Percentiles rank a stretch among this genome's conserved stretches.
Conservation (phyloP, 2,797 vertebrate genomes). For the Sphenopsis melanotis region DNA sequence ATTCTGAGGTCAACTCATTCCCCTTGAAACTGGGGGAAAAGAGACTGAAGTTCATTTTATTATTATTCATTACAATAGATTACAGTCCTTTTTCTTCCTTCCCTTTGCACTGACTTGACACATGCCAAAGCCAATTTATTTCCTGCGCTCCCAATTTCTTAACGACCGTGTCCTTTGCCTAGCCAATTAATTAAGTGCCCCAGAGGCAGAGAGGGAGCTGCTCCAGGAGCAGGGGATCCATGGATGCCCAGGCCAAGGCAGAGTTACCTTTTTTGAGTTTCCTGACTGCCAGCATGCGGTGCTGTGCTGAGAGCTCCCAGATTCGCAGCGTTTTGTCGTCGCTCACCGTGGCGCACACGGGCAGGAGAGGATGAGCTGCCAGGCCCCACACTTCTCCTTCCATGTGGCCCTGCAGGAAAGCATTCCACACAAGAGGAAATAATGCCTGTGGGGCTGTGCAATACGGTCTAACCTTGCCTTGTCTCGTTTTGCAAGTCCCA, state of each 20-base stretch:
- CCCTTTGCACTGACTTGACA: not conserved
- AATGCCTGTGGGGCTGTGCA: not conserved
- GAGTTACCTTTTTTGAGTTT: slow-evolving; percentile 93
- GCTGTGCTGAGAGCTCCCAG: slow-evolving; percentile 94
- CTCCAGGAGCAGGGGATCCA: not conserved
- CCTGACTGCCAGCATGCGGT: slow-evolving; percentile 95
- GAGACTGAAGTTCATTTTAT: not conserved
- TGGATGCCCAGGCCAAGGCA: not conserved
- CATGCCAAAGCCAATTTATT: not conserved
- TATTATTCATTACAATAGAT: slow-evolving; percentile 11
- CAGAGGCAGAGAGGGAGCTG: not conserved
- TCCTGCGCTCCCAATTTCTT: not conserved
- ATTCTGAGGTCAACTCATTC: not conserved
- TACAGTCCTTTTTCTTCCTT: not conserved
- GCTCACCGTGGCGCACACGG: slow-evolving; percentile 94
- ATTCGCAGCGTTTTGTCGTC: slow-evolving; percentile 94
- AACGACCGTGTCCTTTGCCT: not conserved
- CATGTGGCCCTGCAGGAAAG: slow-evolving; percentile 87
- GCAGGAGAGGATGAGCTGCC: slow-evolving; percentile 90
- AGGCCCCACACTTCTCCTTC: slow-evolving; percentile 97
- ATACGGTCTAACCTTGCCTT: not conserved
- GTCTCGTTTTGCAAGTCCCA: not conserved
- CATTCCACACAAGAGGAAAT: not conserved
- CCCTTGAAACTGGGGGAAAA: not conserved
- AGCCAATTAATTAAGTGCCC: not conserved